Base-by-base conservation (phyloP, 2,888 invertebrate species). In the Rhamphomyia laevipes region DNA sequence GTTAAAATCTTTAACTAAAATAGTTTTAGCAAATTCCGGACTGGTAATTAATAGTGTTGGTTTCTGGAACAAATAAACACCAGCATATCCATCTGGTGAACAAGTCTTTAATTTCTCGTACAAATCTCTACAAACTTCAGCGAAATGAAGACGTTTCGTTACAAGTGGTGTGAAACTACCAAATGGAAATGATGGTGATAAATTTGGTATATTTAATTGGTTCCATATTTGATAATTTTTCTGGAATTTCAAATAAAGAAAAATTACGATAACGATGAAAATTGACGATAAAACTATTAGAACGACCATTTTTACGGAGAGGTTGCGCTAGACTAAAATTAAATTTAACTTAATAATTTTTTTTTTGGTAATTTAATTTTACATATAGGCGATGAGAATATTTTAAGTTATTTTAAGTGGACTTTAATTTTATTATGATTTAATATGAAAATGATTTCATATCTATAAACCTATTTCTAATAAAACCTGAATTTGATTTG, bases 1-100 rank as follows among this genome's bases (percentile, higher is more conserved):
- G 40, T 42, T 37, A 37, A 54, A 57, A 42, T 56, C 56, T 13
- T 49, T 47, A 11, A 51, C 46, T 4, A 52, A 45, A 27, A 57
- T 45, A 21, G 44, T 49, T 43, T 55, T 54, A 2, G 51, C 49
- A 12, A 56, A 48, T 18, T 54, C 54, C 16, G 53, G 46, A 45
- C 49, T 47, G 1, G 44, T 48, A 12, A 52, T 47, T 17, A 55
- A 42, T 17, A 53, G 13, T 3, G 42, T 17, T 11, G 57, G 57
- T 23, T 43, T 18, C 4, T 50, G 43, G 23, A 51, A 54, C 16
- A 53, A 27, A 35, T 46, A 55, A 6, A 55, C 17, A 7, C 57
- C 57, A 21, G 48, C 52, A 18, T 50, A 51, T 15, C 30, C 46
- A 9, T 10, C 12, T 15, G 31, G 18, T 18, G 43, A 38, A 42